phyloP scores from a whole-genome alignment of 2,888 invertebrate genomes.

The Lepidocyrtinus sp. region DNA sequence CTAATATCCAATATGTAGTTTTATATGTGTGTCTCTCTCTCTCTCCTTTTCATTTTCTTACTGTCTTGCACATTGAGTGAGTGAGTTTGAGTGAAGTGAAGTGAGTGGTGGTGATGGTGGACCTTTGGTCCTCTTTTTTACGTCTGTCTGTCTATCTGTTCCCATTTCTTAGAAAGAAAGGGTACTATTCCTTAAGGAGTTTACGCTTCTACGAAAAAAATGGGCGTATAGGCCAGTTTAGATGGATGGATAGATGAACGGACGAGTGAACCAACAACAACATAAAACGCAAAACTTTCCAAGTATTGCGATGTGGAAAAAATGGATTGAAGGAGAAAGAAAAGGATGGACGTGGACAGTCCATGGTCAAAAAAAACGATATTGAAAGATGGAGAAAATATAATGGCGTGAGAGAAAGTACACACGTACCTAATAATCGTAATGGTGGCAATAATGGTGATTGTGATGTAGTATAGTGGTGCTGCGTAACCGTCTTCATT shows the following conservation, averaged over 20 bases:
- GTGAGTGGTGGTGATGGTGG: slow-evolving; percentile 54
- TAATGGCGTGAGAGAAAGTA: background rate
- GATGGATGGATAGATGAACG: slow-evolving; percentile 52
- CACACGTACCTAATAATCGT: background rate
- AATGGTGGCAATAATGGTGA: background rate
- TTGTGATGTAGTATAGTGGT: no score
- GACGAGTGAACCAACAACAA: slow-evolving; percentile 35
- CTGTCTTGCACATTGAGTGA: slow-evolving; percentile 12
- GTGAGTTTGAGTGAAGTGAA: slow-evolving; percentile 39
- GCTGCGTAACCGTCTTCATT: no score
- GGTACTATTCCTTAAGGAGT: slow-evolving; percentile 37
- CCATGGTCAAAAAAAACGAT: slow-evolving; percentile 45
- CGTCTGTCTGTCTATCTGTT: slow-evolving; percentile 39
- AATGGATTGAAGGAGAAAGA: slow-evolving; percentile 14
- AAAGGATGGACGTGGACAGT: slow-evolving; percentile 34
- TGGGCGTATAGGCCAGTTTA: slow-evolving; percentile 28
- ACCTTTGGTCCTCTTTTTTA: slow-evolving; percentile 52
- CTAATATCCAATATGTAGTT: slow-evolving; percentile 52
- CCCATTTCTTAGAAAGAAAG: slow-evolving; percentile 33
- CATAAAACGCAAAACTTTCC: background rate
- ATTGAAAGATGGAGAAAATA: slow-evolving; percentile 17
- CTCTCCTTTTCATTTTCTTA: slow-evolving; percentile 8
- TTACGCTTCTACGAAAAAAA: slow-evolving; percentile 23
- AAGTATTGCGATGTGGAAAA: slow-evolving; percentile 5
- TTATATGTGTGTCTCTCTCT: slow-evolving; percentile 29